Evolutionary conservation across 2,113 vertebrate species (phyloP).

Genomic region (Blennius ocellaris): DNA sequence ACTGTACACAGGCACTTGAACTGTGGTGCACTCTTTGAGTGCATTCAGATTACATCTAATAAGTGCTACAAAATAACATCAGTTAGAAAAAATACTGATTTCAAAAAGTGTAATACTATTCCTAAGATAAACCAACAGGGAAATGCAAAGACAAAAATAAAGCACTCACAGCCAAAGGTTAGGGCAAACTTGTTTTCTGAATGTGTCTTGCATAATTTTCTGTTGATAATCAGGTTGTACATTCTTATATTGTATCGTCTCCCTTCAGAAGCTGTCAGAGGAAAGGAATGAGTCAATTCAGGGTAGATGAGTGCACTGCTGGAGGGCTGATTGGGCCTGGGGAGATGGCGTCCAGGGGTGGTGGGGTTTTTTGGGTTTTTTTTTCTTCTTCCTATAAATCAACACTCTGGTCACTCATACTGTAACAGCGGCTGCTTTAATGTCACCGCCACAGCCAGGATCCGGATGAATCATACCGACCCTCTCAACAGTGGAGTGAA

Average conservation of each 20-base stretch:
- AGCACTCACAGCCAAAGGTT: constrained; percentile 34
- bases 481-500: constrained; percentile 51
- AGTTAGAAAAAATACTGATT: constrained; percentile 76
- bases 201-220: constrained; percentile 74
- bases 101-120: constrained; percentile 71
- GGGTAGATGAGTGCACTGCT: constrained; percentile 20
- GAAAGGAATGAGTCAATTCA: constrained; percentile 29
- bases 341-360: constrained; percentile 5
- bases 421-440: constrained; percentile 56
- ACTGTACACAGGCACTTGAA: constrained; percentile 85
- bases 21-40: constrained; percentile 79
- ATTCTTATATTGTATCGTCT: constrained; percentile 56
- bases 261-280: constrained; percentile 30
- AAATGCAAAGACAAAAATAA: constrained; percentile 46
- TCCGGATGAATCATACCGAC: constrained; percentile 57
- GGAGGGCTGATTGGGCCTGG: constrained; percentile 28
- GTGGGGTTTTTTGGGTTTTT: not conserved
- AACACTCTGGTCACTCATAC: constrained; percentile 50
- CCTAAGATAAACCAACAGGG: constrained; percentile 53
- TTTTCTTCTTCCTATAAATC: constrained; percentile 28
- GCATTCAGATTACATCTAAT: constrained; percentile 77
- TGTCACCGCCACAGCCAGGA: constrained; percentile 44
- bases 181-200: constrained; percentile 35
- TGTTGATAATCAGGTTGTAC: constrained; percentile 47
- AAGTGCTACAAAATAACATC: constrained; percentile 83